These are phyloP conservation scores for Globodera rostochiensis DNA, from an alignment of 1,140 invertebrate genomes.

Conservation along the genomic window DNA sequence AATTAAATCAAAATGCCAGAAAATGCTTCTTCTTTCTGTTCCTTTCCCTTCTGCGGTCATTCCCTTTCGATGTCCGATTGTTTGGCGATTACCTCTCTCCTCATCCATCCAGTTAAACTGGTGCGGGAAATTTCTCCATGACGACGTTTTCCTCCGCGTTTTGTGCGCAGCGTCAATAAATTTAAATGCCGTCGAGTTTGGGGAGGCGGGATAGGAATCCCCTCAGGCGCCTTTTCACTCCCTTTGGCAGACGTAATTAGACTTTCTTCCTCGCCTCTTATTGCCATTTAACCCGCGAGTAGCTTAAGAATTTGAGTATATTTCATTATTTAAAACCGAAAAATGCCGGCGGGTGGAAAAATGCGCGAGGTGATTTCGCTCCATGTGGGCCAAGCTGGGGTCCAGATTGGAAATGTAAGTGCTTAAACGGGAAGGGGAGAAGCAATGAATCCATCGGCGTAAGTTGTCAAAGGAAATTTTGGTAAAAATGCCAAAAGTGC, in stretches of 20 bases:
- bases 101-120: constrained; percentile 5
- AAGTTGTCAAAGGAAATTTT: constrained; percentile 66
- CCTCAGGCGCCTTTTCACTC: constrained; percentile 11
- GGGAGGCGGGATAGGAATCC: not conserved
- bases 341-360: constrained; percentile 27
- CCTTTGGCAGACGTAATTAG: not conserved
- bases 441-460: constrained; percentile 68
- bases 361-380: constrained; percentile 69
- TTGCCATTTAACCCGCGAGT: not conserved
- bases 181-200: not conserved
- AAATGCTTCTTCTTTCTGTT: not conserved
- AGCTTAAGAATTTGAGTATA: not conserved
- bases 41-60: not conserved
- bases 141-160: constrained; percentile 5
- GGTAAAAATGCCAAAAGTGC: too few relatives aligned
- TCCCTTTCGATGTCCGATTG: constrained; percentile 2
- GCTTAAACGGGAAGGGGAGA: constrained; percentile 61
- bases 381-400: constrained; percentile 70
- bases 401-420: constrained; percentile 72
- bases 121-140: constrained; percentile 26
- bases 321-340: constrained; percentile 67
- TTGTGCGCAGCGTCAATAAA: not conserved
- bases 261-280: constrained; percentile 4
- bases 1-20: not conserved
- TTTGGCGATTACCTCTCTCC: not conserved